These are phyloP conservation scores for Diplogasteroides magnus DNA, from an alignment of 1,140 invertebrate genomes.

Conservation along the genomic window DNA sequence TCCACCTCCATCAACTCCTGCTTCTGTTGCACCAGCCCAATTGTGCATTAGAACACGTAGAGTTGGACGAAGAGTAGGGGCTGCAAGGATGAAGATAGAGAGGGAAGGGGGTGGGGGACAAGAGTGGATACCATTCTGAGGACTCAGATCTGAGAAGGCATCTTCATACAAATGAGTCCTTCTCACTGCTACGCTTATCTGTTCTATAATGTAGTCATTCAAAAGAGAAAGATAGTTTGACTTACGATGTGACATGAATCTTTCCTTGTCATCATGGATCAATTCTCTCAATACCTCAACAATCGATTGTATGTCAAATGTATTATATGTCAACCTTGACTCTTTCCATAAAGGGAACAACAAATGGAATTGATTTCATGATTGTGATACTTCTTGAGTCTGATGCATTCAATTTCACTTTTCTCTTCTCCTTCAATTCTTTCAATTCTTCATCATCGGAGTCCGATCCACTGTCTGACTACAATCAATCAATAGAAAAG, in stretches of 20 bases:
- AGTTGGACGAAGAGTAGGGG: background rate
- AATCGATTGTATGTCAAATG: background rate
- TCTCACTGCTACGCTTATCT: slow-evolving; percentile 2
- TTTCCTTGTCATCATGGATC: background rate
- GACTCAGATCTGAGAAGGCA: slow-evolving; percentile 4
- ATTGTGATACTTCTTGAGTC: slow-evolving; percentile 12
- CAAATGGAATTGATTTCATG: slow-evolving; percentile 20
- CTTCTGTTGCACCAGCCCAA: slow-evolving; percentile 20
- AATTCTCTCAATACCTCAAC: background rate
- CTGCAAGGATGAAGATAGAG: background rate
- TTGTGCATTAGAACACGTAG: slow-evolving; percentile 19
- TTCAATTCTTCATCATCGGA: slow-evolving; percentile 8
- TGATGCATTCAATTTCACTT: background rate
- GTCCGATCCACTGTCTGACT: slow-evolving; percentile 7
- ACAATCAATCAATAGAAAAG: background rate
- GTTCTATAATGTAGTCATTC: slow-evolving; percentile 6
- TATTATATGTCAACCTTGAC: slow-evolving; percentile 7
- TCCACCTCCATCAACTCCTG: slow-evolving; percentile 25
- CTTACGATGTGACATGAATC: background rate
- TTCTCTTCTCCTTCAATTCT: background rate
- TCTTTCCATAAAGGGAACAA: slow-evolving; percentile 20
- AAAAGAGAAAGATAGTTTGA: background rate
- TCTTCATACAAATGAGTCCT: slow-evolving; percentile 23
- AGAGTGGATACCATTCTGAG: slow-evolving; percentile 2
- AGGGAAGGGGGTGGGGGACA: slow-evolving; percentile 2